Evolutionary conservation across 30 jellyfish, hydroid and myxozoan genomes (phyloP).

Genomic region (Mastigias papua): DNA sequence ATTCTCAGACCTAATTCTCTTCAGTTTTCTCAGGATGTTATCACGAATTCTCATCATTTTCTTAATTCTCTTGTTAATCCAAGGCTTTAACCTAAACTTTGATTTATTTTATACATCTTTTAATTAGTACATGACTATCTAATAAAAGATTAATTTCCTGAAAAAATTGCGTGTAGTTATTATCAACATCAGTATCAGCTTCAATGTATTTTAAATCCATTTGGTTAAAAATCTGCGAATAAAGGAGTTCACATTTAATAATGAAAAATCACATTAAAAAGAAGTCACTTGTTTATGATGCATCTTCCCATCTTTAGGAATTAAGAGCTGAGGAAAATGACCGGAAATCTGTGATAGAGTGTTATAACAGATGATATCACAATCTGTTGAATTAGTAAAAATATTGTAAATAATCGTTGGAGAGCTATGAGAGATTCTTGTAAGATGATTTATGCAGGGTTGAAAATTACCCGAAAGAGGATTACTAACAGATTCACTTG

Average conservation of each 20-base stretch:
- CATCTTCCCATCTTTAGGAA: conserved; percentile 4
- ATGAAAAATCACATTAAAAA: conserved; percentile 1
- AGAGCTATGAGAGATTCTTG: background rate
- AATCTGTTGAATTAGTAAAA: conserved; percentile 1
- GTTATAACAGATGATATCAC: conserved; percentile 32
- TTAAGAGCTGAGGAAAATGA: conserved; percentile 56
- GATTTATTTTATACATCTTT: conserved; percentile 10
- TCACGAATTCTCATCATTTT: conserved; percentile 50
- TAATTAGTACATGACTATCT: conserved; percentile 36
- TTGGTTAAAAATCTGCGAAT: too few relatives aligned
- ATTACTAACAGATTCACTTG: background rate
- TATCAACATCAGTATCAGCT: conserved; percentile 30
- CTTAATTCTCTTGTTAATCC: conserved; percentile 26
- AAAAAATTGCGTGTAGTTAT: background rate
- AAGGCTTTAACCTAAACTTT: conserved; percentile 42
- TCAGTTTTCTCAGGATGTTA: background rate
- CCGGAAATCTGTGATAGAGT: background rate
- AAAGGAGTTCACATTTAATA: too few relatives aligned
- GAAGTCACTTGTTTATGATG: conserved; percentile 8
- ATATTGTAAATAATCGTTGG: background rate
- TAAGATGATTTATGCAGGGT: background rate
- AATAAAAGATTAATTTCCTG: background rate
- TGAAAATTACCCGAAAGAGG: background rate
- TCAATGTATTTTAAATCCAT: too few relatives aligned
- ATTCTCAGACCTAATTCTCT: conserved; percentile 3